Evolutionary conservation across 2,113 vertebrate species (phyloP).

Genomic region (Cryptomyrus ogoouensis): DNA sequence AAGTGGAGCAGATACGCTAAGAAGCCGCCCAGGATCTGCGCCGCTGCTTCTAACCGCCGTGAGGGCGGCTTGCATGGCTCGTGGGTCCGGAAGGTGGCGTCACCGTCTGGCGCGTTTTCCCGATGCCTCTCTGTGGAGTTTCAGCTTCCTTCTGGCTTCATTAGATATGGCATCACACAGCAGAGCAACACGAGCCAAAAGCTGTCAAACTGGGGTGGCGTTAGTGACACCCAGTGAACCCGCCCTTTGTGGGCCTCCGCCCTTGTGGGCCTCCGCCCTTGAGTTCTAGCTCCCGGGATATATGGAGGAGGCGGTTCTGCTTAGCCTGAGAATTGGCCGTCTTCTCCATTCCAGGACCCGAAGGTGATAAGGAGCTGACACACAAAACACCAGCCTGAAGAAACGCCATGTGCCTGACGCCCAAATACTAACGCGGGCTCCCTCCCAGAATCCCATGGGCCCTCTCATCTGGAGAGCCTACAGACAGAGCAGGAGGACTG

Average conservation of each 20-base stretch:
- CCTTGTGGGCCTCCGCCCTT: not conserved
- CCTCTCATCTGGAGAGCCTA: not conserved
- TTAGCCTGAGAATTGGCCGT: not conserved
- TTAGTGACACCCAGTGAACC: not conserved
- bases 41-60: not conserved
- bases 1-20: not conserved
- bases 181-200: not conserved
- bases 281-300: not conserved
- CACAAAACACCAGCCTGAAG: not conserved
- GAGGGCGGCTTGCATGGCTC: not conserved
- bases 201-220: not conserved
- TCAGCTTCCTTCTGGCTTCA: not conserved
- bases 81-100: not conserved
- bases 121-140: not conserved
- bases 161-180: not conserved
- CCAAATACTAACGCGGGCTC: not conserved
- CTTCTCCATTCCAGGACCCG: not conserved
- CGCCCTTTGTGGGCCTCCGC: not conserved
- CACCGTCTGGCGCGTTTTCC: not conserved
- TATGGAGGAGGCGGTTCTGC: not conserved
- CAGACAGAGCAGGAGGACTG: not conserved
- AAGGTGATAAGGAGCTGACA: not conserved
- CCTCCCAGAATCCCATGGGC: not conserved
- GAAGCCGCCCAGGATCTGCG: not conserved
- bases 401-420: not conserved